A percentile compares a stretch with the other conserved stretches of the same genome.
phyloP scores from a whole-genome alignment of 2,888 invertebrate genomes.

The Heliconius aoede region DNA sequence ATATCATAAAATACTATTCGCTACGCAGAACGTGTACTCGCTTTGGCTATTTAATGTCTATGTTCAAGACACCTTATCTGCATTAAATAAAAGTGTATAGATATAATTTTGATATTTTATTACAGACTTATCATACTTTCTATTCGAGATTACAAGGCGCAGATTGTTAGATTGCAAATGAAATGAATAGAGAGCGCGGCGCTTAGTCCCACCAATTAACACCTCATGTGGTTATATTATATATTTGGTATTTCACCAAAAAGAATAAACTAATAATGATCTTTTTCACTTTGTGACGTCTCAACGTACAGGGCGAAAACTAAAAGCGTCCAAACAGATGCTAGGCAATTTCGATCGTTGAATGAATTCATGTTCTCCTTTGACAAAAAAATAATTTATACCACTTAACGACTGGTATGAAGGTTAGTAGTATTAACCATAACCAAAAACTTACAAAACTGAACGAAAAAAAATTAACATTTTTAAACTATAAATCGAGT shows the following conservation, averaged over 20 bases:
- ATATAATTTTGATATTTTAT: slow-evolving; percentile 18
- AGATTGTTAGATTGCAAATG: neutral
- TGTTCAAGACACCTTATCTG: neutral
- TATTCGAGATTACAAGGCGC: neutral
- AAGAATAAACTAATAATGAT: neutral
- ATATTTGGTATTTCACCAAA: neutral
- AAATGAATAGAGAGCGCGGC: neutral
- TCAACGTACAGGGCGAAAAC: too few species aligned
- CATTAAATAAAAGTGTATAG: slow-evolving; percentile 11
- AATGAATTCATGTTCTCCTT: neutral
- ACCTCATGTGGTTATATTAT: neutral
- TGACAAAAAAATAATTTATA: slow-evolving; percentile 1
- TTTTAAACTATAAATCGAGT: slow-evolving; percentile 6
- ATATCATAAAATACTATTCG: slow-evolving; percentile 18
- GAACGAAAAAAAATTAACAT: neutral
- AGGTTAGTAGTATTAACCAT: neutral
- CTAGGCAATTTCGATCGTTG: too few species aligned
- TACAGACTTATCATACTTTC: slow-evolving; percentile 17
- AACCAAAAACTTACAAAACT: neutral
- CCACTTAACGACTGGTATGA: neutral
- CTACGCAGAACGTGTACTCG: neutral
- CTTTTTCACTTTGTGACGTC: too few species aligned
- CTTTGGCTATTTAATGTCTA: slow-evolving; percentile 12
- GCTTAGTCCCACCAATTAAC: neutral
- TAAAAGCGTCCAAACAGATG: too few species aligned